These are phyloP conservation scores for Cardiocondyla obscurior DNA, from an alignment of 1,140 invertebrate genomes.

Conservation along the genomic window DNA sequence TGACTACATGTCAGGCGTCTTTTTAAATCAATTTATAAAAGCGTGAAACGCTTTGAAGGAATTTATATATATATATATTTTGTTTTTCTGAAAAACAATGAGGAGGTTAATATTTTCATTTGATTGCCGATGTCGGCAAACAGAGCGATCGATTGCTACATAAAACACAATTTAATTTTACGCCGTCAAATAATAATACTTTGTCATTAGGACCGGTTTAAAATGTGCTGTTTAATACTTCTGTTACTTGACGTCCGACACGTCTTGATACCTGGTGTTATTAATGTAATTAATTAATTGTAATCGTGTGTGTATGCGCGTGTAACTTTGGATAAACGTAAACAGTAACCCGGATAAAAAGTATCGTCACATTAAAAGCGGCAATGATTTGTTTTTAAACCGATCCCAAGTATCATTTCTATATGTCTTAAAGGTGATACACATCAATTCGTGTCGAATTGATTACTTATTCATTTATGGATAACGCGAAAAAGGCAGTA, in stretches of 20 bases:
- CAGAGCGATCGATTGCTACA: neutral
- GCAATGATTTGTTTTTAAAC: neutral
- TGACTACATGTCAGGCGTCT: neutral
- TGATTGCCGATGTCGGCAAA: neutral
- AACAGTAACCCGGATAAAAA: neutral
- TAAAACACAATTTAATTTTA: neutral
- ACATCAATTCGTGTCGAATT: neutral
- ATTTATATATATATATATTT: too few relatives aligned
- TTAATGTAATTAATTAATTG: neutral
- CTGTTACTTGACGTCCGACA: too few relatives aligned
- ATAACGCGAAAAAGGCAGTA: slow-evolving; percentile 18
- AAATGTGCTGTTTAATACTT: too few relatives aligned
- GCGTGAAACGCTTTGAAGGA: neutral
- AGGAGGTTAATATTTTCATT: slow-evolving; percentile 18
- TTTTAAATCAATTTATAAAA: neutral
- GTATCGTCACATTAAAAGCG: neutral
- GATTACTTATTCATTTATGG: slow-evolving; percentile 22
- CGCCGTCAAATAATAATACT: neutral
- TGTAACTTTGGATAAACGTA: neutral
- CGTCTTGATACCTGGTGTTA: too few relatives aligned
- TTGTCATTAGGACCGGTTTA: slow-evolving; percentile 1
- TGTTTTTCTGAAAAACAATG: slow-evolving; percentile 4
- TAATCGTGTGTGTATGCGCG: neutral
- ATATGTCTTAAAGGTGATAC: neutral
- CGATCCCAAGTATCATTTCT: neutral